phyloP scores from a whole-genome alignment of 2,113 vertebrate genomes.

The Seriola quinqueradiata region DNA sequence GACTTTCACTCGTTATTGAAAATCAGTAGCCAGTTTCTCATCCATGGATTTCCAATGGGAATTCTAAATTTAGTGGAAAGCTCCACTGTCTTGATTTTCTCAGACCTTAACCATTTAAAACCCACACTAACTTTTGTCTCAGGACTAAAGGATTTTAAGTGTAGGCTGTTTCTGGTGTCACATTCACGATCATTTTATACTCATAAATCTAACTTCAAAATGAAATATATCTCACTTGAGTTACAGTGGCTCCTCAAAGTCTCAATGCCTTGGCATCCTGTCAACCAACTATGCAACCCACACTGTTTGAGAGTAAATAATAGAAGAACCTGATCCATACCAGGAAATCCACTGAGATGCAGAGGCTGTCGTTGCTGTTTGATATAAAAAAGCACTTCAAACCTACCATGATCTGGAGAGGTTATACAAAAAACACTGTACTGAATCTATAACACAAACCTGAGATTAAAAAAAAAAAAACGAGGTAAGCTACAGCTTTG shows the following conservation, averaged over 20 bases:
- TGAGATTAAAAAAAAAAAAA: not conserved
- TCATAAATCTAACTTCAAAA: conserved; percentile 36
- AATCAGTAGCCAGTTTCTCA: conserved; percentile 39
- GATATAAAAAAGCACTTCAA: conserved; percentile 61
- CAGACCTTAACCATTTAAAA: conserved; percentile 18
- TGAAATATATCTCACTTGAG: conserved; percentile 31
- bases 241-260: conserved; percentile 58
- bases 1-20: conserved; percentile 30
- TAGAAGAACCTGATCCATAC: conserved; percentile 67
- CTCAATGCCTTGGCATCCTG: conserved; percentile 69
- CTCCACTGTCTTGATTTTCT: conserved; percentile 1
- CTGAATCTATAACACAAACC: conserved; percentile 27
- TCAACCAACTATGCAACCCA: conserved; percentile 72
- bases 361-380: conserved; percentile 71
- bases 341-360: conserved; percentile 76
- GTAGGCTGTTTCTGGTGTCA: conserved; percentile 1
- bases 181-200: not conserved
- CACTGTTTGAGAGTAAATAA: conserved; percentile 76
- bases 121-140: not conserved
- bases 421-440: conserved; percentile 44
- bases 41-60: conserved; percentile 35
- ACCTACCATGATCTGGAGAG: conserved; percentile 46
- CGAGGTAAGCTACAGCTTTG: conserved; percentile 22
- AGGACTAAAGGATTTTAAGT: not conserved
- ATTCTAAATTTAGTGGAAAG: conserved; percentile 24